Evolutionary conservation across 2,797 vertebrate genomes (phyloP).

Genomic region (Muscicapa comitata): DNA sequence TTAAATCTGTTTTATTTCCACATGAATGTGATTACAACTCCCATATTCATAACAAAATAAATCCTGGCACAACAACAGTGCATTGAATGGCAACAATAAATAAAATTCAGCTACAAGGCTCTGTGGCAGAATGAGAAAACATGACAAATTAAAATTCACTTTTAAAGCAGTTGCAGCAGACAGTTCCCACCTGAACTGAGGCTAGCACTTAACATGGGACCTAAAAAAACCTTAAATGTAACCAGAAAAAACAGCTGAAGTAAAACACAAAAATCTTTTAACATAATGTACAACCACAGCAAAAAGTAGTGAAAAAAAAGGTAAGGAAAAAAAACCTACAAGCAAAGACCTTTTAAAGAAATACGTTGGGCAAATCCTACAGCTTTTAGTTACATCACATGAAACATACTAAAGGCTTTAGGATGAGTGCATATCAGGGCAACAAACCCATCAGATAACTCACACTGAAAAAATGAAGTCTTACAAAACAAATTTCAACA

Average conservation of each 20-base stretch:
- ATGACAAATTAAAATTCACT: accelerated
- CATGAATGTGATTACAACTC: not conserved
- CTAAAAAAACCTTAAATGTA: not conserved
- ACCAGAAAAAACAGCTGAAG: not conserved
- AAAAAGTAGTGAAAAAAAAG: not conserved
- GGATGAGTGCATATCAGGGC: accelerated
- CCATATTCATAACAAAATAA: not conserved
- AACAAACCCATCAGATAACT: not conserved
- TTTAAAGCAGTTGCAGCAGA: not conserved
- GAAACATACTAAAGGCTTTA: not conserved
- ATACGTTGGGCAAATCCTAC: accelerated
- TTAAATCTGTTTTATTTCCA: not conserved
- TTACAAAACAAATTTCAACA: not conserved
- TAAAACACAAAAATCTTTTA: not conserved
- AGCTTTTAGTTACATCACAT: not conserved
- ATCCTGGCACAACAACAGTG: accelerated
- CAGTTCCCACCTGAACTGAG: not conserved
- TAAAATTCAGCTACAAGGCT: not conserved
- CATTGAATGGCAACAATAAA: not conserved
- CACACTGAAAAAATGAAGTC: accelerated
- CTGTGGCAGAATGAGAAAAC: not conserved
- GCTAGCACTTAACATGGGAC: accelerated
- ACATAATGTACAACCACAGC: accelerated
- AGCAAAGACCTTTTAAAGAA: not conserved
- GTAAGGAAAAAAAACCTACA: accelerated